Percentiles rank a stretch among this genome's conserved stretches.
phyloP scores from a whole-genome alignment of 92 coral and sea anemone genomes.

The Epizoanthus rinbou region DNA sequence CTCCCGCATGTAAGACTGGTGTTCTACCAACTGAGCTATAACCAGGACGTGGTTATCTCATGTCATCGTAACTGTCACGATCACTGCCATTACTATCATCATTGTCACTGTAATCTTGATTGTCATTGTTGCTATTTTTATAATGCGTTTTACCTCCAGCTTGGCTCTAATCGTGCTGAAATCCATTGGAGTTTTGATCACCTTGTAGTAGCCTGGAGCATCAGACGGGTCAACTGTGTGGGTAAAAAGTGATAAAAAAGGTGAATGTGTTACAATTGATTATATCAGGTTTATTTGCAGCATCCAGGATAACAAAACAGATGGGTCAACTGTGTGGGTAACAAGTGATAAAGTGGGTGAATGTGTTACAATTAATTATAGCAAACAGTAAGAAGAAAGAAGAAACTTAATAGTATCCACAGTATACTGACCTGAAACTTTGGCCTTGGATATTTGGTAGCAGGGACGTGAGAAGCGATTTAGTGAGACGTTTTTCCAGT shows the following conservation, averaged over 20 bases:
- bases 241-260: background rate
- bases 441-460: too few relatives aligned
- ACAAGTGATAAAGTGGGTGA: background rate
- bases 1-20: too few relatives aligned
- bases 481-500: too few relatives aligned
- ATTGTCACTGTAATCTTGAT: background rate
- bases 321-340: slow-evolving; percentile 73
- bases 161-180: slow-evolving; percentile 84
- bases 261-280: background rate
- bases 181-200: slow-evolving; percentile 94
- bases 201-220: slow-evolving; percentile 95
- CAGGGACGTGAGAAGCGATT: too few relatives aligned
- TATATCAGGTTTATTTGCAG: background rate
- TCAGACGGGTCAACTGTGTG: slow-evolving; percentile 85
- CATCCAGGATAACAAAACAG: slow-evolving; percentile 18
- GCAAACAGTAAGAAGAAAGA: too few relatives aligned
- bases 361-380: background rate
- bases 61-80: too few relatives aligned
- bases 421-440: too few relatives aligned
- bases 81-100: too few relatives aligned
- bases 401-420: too few relatives aligned
- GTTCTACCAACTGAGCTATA: too few relatives aligned
- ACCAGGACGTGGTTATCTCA: too few relatives aligned
- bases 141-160: slow-evolving; percentile 71
- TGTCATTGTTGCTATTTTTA: background rate